These are phyloP conservation scores for Callosobruchus maculatus DNA, from an alignment of 2,888 invertebrate genomes.

Conservation along the genomic window DNA sequence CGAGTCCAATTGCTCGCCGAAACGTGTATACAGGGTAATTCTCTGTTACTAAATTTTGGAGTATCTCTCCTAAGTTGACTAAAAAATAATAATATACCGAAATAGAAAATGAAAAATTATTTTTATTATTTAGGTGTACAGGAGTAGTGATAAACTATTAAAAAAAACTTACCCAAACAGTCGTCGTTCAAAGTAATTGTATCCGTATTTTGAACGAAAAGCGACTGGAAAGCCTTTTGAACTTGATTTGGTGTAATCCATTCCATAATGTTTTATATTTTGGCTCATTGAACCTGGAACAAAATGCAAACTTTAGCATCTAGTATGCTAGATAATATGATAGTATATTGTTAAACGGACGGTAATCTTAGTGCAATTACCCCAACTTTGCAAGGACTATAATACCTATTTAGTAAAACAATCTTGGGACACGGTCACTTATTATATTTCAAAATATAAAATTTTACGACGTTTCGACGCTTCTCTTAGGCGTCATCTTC, in stretches of 20 bases:
- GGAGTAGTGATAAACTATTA: no score
- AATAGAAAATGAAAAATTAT: no score
- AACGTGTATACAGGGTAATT: slow-evolving; percentile 65
- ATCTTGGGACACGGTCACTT: no score
- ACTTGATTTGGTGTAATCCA: slow-evolving; percentile 20
- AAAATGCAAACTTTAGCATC: not conserved
- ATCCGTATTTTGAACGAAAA: slow-evolving; percentile 60
- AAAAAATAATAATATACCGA: no score
- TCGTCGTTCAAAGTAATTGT: slow-evolving; percentile 63
- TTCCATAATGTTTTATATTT: slow-evolving; percentile 18
- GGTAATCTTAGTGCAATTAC: no score
- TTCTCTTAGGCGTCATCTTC: no score
- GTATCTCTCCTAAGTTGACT: slow-evolving; percentile 56
- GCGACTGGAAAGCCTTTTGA: slow-evolving; percentile 61
- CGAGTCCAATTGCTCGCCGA: slow-evolving; percentile 67
- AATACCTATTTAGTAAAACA: no score
- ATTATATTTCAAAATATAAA: no score
- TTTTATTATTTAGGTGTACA: not conserved
- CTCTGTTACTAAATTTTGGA: slow-evolving; percentile 62
- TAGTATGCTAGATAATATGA: no score
- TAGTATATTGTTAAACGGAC: no score
- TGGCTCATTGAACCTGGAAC: slow-evolving; percentile 12
- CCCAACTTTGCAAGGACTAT: no score
- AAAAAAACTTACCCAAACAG: slow-evolving; percentile 61
- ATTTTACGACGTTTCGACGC: no score